Conservation (phyloP, 2,888 invertebrate species). For the Sthenelais limicola region DNA sequence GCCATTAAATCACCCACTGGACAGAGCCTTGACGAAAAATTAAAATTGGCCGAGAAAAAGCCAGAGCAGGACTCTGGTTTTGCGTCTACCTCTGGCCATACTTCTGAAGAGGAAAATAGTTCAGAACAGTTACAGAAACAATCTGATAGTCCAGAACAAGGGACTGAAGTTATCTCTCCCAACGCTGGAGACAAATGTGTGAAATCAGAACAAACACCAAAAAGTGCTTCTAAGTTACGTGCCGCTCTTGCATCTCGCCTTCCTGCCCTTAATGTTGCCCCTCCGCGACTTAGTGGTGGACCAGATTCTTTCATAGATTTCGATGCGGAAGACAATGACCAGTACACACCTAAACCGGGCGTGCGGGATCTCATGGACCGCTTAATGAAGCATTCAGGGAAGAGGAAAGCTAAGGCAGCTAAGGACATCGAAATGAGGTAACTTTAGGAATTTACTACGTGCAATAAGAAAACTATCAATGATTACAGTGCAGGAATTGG, state of each 20-base stretch:
- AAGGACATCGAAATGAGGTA: slow-evolving; percentile 76
- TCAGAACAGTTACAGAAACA: slow-evolving; percentile 26
- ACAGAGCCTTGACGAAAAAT: not conserved
- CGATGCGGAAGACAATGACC: slow-evolving; percentile 73
- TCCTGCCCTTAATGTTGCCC: slow-evolving; percentile 51
- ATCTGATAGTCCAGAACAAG: too few species aligned
- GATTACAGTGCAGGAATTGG: too few species aligned
- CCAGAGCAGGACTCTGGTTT: slow-evolving; percentile 43
- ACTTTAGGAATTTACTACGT: too few species aligned
- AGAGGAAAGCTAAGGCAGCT: slow-evolving; percentile 59
- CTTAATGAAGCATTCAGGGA: slow-evolving; percentile 79
- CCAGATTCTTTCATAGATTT: slow-evolving; percentile 78
- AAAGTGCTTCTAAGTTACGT: too few species aligned
- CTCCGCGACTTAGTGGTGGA: slow-evolving; percentile 76
- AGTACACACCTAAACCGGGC: slow-evolving; percentile 71
- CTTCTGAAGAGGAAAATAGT: slow-evolving; percentile 46
- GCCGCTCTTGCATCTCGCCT: slow-evolving; percentile 46
- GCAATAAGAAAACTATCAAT: too few species aligned
- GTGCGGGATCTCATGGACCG: slow-evolving; percentile 81
- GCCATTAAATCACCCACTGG: not conserved
- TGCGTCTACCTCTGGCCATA: slow-evolving; percentile 8
- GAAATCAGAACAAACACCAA: too few species aligned
- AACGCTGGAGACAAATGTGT: too few species aligned
- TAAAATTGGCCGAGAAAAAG: not conserved
- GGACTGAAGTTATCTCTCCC: too few species aligned